phyloP scores from a whole-genome alignment of 2,797 vertebrate species.

The Acestrorhynchus altus region DNA sequence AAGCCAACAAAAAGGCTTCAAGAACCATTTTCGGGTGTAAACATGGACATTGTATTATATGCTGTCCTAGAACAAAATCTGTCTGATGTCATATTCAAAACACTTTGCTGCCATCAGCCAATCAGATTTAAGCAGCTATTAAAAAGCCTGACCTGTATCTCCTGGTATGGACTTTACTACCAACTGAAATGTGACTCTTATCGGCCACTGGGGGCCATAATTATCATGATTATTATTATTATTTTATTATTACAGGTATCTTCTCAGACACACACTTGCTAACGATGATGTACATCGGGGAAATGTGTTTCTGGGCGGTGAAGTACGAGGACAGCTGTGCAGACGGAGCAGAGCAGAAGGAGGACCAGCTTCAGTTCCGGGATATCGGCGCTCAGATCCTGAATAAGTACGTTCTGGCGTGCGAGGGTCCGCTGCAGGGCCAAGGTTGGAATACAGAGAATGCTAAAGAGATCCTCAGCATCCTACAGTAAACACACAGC shows the following conservation, averaged over 20 bases:
- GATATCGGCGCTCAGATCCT: slow-evolving; percentile 91
- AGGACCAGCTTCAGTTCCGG: slow-evolving; percentile 85
- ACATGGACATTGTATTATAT: too few relatives aligned
- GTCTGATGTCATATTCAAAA: too few relatives aligned
- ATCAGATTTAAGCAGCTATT: too few relatives aligned
- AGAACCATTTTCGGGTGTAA: too few relatives aligned
- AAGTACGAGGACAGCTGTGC: slow-evolving; percentile 85
- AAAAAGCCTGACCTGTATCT: too few relatives aligned
- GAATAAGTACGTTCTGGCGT: slow-evolving; percentile 88
- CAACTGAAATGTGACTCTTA: too few relatives aligned
- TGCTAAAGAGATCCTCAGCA: slow-evolving; percentile 91
- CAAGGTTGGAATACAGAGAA: slow-evolving; percentile 94
- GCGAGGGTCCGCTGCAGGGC: slow-evolving; percentile 90
- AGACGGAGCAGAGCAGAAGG: slow-evolving; percentile 75
- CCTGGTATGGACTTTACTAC: too few relatives aligned
- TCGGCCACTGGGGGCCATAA: too few relatives aligned
- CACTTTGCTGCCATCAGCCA: too few relatives aligned
- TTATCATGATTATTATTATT: too few relatives aligned
- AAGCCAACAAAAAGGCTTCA: too few relatives aligned
- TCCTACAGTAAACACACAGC: slow-evolving; percentile 79
- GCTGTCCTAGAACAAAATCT: too few relatives aligned
- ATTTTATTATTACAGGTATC: slow-evolving; percentile 77
- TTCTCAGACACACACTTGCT: slow-evolving; percentile 95
- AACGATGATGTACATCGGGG: slow-evolving; percentile 97
- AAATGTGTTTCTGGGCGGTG: slow-evolving; percentile 98